Conservation (phyloP, 2,888 invertebrate genomes). For the Sminthurinus aureus region DNA sequence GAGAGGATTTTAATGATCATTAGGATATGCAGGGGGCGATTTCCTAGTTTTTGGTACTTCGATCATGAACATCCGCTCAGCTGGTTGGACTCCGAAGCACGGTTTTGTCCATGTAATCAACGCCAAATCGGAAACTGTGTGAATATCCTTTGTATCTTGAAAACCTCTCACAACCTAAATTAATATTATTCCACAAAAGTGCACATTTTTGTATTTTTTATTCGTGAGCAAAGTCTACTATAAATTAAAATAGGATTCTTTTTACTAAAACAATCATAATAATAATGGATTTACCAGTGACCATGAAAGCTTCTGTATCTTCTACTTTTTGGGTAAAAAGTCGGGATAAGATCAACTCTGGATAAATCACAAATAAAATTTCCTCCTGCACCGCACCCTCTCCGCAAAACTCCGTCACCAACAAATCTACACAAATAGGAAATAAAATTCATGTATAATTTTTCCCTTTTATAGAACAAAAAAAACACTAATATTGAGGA, state of each 20-base stretch:
- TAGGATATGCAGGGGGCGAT: too few species aligned
- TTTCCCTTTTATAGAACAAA: too few species aligned
- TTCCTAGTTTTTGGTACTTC: too few species aligned
- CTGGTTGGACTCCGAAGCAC: too few species aligned
- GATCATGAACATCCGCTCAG: too few species aligned
- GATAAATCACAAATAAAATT: constrained; percentile 93
- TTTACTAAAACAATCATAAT: too few species aligned
- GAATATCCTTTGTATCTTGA: constrained; percentile 85
- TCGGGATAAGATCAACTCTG: constrained; percentile 86
- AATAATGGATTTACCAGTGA: constrained; percentile 64
- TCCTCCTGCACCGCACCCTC: constrained; percentile 97
- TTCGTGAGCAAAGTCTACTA: neutral
- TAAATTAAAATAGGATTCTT: neutral
- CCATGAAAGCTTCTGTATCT: constrained; percentile 81
- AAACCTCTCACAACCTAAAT: constrained; percentile 79
- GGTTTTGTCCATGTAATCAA: constrained; percentile 75
- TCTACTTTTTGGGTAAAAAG: constrained; percentile 83
- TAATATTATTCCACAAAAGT: neutral
- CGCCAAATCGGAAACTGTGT: constrained; percentile 78
- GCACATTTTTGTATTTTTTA: neutral
- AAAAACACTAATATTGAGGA: too few species aligned
- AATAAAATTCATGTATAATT: too few species aligned
- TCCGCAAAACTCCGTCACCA: constrained; percentile 90
- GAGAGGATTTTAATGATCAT: too few species aligned
- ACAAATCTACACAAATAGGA: constrained; percentile 35